Evolutionary conservation across 1,140 invertebrate genomes (phyloP).

Genomic region (Panagrolaimus sp.): DNA sequence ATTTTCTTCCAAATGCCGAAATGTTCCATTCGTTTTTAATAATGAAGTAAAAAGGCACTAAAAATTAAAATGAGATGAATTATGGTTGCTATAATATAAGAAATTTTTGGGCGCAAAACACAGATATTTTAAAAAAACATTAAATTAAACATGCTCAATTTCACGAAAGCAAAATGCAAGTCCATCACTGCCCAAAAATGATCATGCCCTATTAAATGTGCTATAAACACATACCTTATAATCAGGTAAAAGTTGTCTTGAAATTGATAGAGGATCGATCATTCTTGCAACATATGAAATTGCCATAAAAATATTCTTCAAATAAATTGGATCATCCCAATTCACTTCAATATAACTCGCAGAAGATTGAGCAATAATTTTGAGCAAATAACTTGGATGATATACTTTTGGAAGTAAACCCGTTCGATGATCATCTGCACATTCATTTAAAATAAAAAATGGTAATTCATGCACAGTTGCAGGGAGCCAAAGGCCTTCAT

Average conservation of each 20-base stretch:
- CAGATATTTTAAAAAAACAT: no score
- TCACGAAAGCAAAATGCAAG: no score
- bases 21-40: conserved; percentile 13
- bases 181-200: no score
- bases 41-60: conserved; percentile 12
- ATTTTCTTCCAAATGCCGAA: conserved; percentile 3
- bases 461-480: not conserved
- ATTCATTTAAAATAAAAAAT: conserved; percentile 15
- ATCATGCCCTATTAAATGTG: no score
- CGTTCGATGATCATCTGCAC: conserved; percentile 1
- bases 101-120: no score
- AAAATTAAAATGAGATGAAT: no score
- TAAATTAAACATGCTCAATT: no score
- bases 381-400: not conserved
- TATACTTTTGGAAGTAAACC: not conserved
- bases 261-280: conserved; percentile 10
- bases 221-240: conserved; percentile 1
- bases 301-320: not conserved
- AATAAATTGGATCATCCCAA: conserved; percentile 8
- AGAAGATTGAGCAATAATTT: not conserved
- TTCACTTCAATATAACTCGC: not conserved
- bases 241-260: not conserved
- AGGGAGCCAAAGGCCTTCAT: not conserved
- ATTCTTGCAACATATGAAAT: not conserved
- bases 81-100: no score